These are phyloP conservation scores for Muscina levida DNA, from an alignment of 2,888 invertebrate genomes.

Conservation along the genomic window DNA sequence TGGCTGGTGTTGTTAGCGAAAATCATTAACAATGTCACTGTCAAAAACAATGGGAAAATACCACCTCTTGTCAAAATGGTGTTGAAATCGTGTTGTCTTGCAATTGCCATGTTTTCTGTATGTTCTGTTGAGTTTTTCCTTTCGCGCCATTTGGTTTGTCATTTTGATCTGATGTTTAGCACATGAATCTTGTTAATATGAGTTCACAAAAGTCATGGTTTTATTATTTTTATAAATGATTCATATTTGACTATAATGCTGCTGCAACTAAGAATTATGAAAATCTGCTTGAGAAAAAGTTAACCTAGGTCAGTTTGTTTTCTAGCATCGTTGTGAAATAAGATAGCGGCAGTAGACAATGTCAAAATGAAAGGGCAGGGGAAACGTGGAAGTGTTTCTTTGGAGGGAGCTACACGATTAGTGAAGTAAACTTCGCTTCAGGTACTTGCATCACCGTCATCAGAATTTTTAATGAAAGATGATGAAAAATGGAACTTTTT, in stretches of 20 bases:
- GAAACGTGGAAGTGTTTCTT: too few species aligned
- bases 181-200: conserved; percentile 53
- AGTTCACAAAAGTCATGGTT: conserved; percentile 58
- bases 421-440: too few species aligned
- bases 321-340: too few species aligned
- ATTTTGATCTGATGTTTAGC: conserved; percentile 42
- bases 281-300: not conserved
- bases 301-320: too few species aligned
- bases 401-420: too few species aligned
- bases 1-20: conserved; percentile 13
- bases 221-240: conserved; percentile 49
- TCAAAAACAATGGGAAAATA: conserved; percentile 54
- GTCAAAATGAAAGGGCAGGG: too few species aligned
- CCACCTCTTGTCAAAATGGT: conserved; percentile 57
- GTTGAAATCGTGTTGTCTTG: conserved; percentile 60
- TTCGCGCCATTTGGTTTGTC: not conserved
- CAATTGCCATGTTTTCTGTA: conserved; percentile 16
- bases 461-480: too few species aligned
- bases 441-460: too few species aligned
- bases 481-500: too few species aligned
- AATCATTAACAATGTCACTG: conserved; percentile 43
- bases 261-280: not conserved
- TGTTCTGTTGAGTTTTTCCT: conserved; percentile 24
- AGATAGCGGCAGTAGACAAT: too few species aligned
- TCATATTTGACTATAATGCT: conserved; percentile 17